Conservation (phyloP, 1,140 invertebrate species). For the Holotrichia oblita region DNA sequence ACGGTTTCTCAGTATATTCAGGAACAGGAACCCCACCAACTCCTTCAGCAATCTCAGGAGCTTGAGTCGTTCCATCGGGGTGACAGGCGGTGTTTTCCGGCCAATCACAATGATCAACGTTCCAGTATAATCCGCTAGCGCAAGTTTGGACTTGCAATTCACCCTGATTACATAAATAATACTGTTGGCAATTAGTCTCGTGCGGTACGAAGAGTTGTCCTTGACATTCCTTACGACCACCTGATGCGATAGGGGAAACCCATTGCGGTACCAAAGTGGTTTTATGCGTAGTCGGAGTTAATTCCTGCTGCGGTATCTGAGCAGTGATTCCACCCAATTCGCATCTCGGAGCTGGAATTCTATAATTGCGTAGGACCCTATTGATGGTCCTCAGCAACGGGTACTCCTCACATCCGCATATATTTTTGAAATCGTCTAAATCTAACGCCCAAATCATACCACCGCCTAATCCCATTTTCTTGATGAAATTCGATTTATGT, state of each 20-base stretch:
- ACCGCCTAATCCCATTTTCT: constrained; percentile 79
- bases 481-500: constrained; percentile 79
- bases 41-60: constrained; percentile 42
- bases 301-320: constrained; percentile 33
- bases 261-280: not conserved
- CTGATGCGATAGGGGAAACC: not conserved
- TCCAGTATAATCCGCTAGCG: constrained; percentile 78
- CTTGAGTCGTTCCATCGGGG: constrained; percentile 51
- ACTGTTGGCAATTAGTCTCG: constrained; percentile 78
- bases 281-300: constrained; percentile 38
- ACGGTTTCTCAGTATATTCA: constrained; percentile 71
- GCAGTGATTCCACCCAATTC: constrained; percentile 47
- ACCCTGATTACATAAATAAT: constrained; percentile 82
- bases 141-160: constrained; percentile 72
- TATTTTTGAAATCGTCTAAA: constrained; percentile 76
- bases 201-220: constrained; percentile 71
- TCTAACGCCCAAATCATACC: constrained; percentile 90
- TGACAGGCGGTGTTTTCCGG: constrained; percentile 74
- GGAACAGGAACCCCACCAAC: constrained; percentile 46
- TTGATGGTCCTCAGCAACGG: constrained; percentile 83
- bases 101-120: constrained; percentile 82
- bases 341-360: constrained; percentile 59
- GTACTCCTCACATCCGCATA: constrained; percentile 80
- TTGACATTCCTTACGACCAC: constrained; percentile 61
- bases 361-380: constrained; percentile 73